These are phyloP conservation scores for Beris morrisii DNA, from an alignment of 2,888 invertebrate species.

Conservation along the genomic window DNA sequence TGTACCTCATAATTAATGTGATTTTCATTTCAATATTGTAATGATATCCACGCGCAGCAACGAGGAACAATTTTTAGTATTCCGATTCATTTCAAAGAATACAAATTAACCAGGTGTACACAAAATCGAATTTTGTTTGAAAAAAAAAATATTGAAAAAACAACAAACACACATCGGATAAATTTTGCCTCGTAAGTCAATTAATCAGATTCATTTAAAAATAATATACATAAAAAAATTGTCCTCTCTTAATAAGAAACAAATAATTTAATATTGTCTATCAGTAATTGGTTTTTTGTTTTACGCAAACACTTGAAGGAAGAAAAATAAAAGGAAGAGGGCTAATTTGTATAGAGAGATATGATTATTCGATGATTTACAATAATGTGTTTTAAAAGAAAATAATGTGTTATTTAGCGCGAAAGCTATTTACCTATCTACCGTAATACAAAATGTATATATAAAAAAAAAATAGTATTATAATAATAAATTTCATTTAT, in stretches of 20 bases:
- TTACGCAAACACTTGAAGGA: not conserved
- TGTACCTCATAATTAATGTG: too few relatives aligned
- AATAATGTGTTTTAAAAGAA: not conserved
- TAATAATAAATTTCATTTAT: constrained; percentile 9
- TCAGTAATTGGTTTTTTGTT: too few relatives aligned
- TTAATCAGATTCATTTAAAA: not conserved
- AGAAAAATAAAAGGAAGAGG: not conserved
- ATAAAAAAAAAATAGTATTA: too few relatives aligned
- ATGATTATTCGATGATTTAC: constrained; percentile 1
- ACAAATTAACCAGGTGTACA: too few relatives aligned
- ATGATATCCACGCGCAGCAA: too few relatives aligned
- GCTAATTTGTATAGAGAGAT: not conserved
- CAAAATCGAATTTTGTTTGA: too few relatives aligned
- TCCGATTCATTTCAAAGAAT: too few relatives aligned
- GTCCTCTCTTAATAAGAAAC: not conserved
- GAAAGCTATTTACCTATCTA: constrained; percentile 25
- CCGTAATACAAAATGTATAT: constrained; percentile 22
- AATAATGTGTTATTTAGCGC: not conserved
- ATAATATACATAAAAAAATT: not conserved
- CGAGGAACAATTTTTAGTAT: too few relatives aligned
- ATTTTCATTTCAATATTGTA: too few relatives aligned
- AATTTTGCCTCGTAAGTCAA: too few relatives aligned
- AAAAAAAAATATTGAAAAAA: too few relatives aligned
- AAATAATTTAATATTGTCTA: not conserved
- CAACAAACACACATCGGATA: too few relatives aligned